Percentiles rank a stretch among this genome's conserved stretches.
Evolutionary conservation across 2,113 vertebrate species (phyloP).

Genomic region (Piaya cayana): DNA sequence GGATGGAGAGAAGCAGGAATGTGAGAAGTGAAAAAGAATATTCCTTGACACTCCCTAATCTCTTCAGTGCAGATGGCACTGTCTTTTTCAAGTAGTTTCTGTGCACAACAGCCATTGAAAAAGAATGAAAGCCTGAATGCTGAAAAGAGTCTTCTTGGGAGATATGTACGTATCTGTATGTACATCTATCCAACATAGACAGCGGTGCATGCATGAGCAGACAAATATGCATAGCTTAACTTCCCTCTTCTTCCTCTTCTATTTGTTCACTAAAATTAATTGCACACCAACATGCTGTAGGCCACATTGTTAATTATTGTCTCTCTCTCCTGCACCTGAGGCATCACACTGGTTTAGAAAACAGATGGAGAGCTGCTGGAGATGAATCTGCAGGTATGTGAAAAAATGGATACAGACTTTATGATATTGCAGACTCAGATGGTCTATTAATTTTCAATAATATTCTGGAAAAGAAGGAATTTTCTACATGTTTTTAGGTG

Average conservation of each 20-base stretch:
- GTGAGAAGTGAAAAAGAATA: constrained; percentile 36
- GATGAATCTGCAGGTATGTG: constrained; percentile 49
- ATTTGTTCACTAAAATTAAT: constrained; percentile 62
- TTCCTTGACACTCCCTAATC: constrained; percentile 62
- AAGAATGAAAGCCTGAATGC: background rate
- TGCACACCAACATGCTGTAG: constrained; percentile 49
- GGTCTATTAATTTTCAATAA: constrained; percentile 56
- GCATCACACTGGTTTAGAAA: constrained; percentile 39
- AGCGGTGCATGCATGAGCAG: background rate
- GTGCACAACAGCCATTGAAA: background rate
- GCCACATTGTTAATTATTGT: constrained; percentile 69
- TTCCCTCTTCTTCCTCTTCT: background rate
- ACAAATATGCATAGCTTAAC: constrained; percentile 10
- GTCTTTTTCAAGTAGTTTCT: constrained; percentile 53
- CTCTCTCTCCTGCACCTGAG: constrained; percentile 41
- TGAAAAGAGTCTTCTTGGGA: constrained; percentile 42
- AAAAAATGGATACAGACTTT: constrained; percentile 15
- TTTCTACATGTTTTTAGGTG: background rate
- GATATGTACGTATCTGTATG: background rate
- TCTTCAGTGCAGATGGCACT: constrained; percentile 48
- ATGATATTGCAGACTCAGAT: constrained; percentile 16
- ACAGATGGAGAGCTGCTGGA: constrained; percentile 69
- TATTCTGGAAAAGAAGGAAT: background rate
- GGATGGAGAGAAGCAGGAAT: constrained; percentile 27
- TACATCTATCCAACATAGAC: background rate